Conservation (phyloP, 1,140 invertebrate genomes). For the Samia ricini region DNA sequence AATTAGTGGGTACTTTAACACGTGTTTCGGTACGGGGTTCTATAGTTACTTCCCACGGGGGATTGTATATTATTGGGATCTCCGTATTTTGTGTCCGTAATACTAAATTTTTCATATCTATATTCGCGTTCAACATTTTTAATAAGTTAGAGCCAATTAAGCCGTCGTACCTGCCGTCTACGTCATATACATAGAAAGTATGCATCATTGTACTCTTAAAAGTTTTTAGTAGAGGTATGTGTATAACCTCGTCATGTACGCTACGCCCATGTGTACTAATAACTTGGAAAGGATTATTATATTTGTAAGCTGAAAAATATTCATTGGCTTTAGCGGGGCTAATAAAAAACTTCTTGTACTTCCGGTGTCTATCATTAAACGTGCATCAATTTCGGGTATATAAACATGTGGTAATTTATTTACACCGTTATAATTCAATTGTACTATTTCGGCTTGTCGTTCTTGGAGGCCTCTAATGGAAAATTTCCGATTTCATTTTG, state of each 20-base stretch:
- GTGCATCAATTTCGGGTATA: neutral
- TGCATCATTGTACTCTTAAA: neutral
- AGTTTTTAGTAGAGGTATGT: neutral
- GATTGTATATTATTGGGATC: conserved; percentile 18
- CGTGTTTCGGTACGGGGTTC: conserved; percentile 11
- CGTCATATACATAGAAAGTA: neutral
- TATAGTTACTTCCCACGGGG: conserved; percentile 1
- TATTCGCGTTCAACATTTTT: conserved; percentile 22
- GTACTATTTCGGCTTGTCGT: neutral
- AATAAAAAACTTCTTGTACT: conserved; percentile 2
- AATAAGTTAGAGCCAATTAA: conserved; percentile 32
- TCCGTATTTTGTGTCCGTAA: conserved; percentile 15
- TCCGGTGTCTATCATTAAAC: neutral
- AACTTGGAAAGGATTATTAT: neutral
- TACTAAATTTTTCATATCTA: conserved; percentile 24
- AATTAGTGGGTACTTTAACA: conserved; percentile 12
- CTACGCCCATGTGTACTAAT: neutral
- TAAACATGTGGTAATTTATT: neutral
- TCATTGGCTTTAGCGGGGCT: conserved; percentile 12
- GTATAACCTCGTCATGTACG: neutral
- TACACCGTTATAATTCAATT: neutral
- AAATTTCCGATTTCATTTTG: too few relatives aligned
- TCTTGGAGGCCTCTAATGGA: neutral
- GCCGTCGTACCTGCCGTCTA: conserved; percentile 21
- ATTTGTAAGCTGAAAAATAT: conserved; percentile 6